A percentile compares a stretch with the other conserved stretches of the same genome.
These are phyloP conservation scores for Trissolcus japonicus DNA, from an alignment of 2,888 invertebrate genomes.

Conservation along the genomic window DNA sequence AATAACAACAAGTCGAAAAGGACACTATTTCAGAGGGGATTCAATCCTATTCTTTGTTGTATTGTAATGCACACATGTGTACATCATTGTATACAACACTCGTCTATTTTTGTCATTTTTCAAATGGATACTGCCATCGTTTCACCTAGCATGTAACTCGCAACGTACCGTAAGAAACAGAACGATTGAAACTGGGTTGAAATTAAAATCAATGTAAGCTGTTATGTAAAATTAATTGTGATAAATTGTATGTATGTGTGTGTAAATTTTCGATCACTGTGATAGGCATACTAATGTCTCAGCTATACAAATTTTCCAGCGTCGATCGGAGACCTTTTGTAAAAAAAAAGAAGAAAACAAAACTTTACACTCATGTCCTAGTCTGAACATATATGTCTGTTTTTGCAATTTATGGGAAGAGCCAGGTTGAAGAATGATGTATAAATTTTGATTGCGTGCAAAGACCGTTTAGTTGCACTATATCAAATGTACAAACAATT, in stretches of 20 bases:
- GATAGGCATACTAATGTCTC: conserved; percentile 66
- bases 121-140: conserved; percentile 70
- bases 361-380: conserved; percentile 10
- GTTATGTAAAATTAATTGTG: conserved; percentile 30
- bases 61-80: conserved; percentile 61
- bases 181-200: conserved; percentile 7
- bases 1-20: background rate
- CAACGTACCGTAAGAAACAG: conserved; percentile 22
- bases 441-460: background rate
- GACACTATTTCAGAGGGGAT: too few species aligned
- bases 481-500: conserved; percentile 2
- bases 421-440: background rate
- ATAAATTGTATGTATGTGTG: conserved; percentile 27
- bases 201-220: conserved; percentile 33
- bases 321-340: conserved; percentile 7
- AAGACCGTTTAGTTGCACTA: background rate
- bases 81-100: conserved; percentile 64
- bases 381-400: conserved; percentile 13
- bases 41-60: conserved; percentile 12
- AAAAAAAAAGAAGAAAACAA: conserved; percentile 8
- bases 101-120: conserved; percentile 67
- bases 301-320: background rate
- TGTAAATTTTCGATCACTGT: conserved; percentile 65
- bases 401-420: background rate
- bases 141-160: conserved; percentile 54